Percentiles rank a stretch among this genome's conserved stretches.
These are phyloP conservation scores for Todiramphus saurophagus DNA, from an alignment of 2,113 vertebrate species.

Conservation along the genomic window DNA sequence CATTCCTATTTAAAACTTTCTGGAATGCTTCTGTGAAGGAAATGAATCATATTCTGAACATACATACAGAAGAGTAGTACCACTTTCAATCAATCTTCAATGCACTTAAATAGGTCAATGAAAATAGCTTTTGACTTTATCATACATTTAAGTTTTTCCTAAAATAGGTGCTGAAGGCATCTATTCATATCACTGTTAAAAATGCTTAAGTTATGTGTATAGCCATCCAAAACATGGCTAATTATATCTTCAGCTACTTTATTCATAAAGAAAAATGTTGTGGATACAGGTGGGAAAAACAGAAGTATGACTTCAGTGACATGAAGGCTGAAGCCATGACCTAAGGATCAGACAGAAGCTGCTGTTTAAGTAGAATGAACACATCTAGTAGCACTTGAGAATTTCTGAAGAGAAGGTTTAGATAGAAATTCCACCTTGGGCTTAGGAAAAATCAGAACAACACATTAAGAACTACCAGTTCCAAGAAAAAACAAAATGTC, in stretches of 20 bases:
- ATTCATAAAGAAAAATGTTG: neutral
- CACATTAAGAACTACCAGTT: neutral
- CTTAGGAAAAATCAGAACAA: neutral
- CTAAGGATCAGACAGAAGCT: neutral
- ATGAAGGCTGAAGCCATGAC: neutral
- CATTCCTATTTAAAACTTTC: neutral
- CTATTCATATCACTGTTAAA: neutral
- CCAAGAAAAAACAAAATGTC: neutral
- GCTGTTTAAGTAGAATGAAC: neutral
- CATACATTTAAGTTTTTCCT: neutral
- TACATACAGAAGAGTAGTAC: neutral
- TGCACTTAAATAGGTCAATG: neutral
- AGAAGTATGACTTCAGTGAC: neutral
- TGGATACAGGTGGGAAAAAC: neutral
- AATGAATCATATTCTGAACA: neutral
- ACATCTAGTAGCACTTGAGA: neutral
- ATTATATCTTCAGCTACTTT: neutral
- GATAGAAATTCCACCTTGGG: neutral
- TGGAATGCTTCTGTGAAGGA: neutral
- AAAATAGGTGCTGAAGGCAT: neutral
- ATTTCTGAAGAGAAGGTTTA: neutral
- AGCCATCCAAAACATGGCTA: neutral
- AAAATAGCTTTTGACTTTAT: neutral
- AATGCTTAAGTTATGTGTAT: neutral
- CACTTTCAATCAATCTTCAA: neutral